Base-by-base conservation (phyloP, 1,140 invertebrate genomes). In the Drosophila nebulosa region DNA sequence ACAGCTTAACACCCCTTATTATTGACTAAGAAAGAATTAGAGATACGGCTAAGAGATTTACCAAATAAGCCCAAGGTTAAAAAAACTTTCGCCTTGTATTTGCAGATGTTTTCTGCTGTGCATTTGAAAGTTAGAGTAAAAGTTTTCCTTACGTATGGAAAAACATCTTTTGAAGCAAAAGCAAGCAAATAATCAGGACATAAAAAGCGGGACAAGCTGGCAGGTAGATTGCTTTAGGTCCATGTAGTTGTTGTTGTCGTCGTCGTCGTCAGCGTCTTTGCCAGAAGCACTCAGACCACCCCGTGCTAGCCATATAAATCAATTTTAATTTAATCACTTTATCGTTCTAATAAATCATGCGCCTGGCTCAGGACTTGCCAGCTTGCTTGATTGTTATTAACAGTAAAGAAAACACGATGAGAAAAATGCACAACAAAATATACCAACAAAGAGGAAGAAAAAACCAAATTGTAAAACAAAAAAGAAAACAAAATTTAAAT, bases 261-360 rank as follows among this genome's bases (percentile, higher is more conserved):
- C 16, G 51, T 52, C 22, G 5, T 36, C 35, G 3, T 36, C n/a
- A 4, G 4, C n/a, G 36, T 46, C 2, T n/a, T 58, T 36, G 62
- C 39, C 55, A 56, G 36, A 51, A 52, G 36, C 56, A 77, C 53
- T 32, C 9, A 42, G 16, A 26, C 59, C 39, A 61, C 57, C 60
- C 22, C 70, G 66, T 18, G 55, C 56, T 46, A 66, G 64, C 64
- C 64, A 76, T 79, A 78, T 88, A 83, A 86, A 86, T 86, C 83
- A 88, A 86, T 86, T 86, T 88, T 76, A 86, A 86, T 88, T 86
- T 86, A 86, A 86, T 86, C 83, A 88, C 85, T 86, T 86, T 86
- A 88, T 86, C 78, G 78, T 74, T 79, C 71, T 76, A 86, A 88
- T 86, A 86, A 86, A 86, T 86, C 83, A 86, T 86, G 60, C 42